Percentiles rank a stretch among this genome's conserved stretches.
Evolutionary conservation across 2,888 invertebrate genomes (phyloP).

Genomic region (Drosophila gaucha): DNA sequence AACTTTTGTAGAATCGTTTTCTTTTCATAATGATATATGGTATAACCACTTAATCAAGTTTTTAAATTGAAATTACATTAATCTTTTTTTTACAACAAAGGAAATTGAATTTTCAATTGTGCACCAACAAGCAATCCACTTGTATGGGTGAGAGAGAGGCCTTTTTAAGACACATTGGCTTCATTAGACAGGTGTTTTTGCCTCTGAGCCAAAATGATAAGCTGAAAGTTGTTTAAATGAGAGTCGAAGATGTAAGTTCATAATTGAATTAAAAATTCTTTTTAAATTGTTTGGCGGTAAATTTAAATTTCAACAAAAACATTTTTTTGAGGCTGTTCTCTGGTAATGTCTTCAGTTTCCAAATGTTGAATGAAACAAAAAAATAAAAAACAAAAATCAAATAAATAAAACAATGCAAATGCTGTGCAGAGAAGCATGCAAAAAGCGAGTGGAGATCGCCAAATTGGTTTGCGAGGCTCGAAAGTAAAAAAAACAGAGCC

Average conservation of each 20-base stretch:
- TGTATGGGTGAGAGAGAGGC: too few species aligned
- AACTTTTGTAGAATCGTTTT: too few species aligned
- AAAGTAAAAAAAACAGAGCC: conserved; percentile 32
- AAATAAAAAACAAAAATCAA: neutral
- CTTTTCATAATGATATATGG: too few species aligned
- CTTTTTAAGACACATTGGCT: conserved; percentile 2
- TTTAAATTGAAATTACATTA: too few species aligned
- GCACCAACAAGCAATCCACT: too few species aligned
- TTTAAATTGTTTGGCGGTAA: conserved; percentile 24
- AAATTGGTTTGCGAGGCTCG: conserved; percentile 40
- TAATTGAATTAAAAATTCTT: conserved; percentile 53
- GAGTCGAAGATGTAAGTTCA: conserved; percentile 13
- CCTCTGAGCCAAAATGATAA: neutral
- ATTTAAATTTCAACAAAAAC: conserved; percentile 19
- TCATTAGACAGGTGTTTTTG: conserved; percentile 10
- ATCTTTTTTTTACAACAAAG: too few species aligned
- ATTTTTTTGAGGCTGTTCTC: conserved; percentile 15
- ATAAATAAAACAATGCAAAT: conserved; percentile 40
- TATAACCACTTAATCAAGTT: too few species aligned
- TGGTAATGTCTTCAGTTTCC: conserved; percentile 24
- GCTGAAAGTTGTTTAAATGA: neutral
- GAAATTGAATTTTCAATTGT: too few species aligned
- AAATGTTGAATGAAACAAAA: neutral
- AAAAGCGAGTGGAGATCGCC: conserved; percentile 45
- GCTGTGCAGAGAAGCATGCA: conserved; percentile 54